Evolutionary conservation across 2,888 invertebrate species (phyloP), one percentile per base, ranked within the genome.

Genomic region (Danaus chrysippus): DNA sequence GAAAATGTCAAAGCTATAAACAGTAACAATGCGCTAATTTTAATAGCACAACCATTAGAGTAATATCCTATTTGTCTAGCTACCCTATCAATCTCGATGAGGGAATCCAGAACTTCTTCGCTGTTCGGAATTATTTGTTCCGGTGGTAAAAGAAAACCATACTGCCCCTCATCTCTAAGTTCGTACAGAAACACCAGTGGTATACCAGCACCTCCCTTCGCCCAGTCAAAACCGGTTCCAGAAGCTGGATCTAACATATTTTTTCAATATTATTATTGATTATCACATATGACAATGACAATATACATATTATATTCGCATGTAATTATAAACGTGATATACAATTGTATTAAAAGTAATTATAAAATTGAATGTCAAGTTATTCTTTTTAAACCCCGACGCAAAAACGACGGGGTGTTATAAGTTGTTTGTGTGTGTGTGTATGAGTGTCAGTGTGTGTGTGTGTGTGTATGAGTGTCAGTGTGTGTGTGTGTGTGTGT

Each of bases 181-280:
- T 94, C 93, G 46, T 92, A 89, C 0, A 92, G 90, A 70, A 88
- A 92, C 0, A 92, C 80, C 58, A 93, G 90, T 0, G 92, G 92
- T 1, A 92, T 79, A 0, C 91, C 84, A 0, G 86, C 85, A 0
- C 78, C 82, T 0, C 90, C 92, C 70, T 92, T 91, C 0, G 90
- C 93, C 91, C 92, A 93, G 72, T 93, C 93, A 57, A 87, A 84
- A 59, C 87, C 87, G 8, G 84, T 80, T 0, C 92, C 92, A 10
- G 82, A 84, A 8, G 84, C 83, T 52, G 73, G 77, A 67, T 91
- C 90, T 91, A 76, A 43, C 72, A 78, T 58, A 41, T 10, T 57
- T 42, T 42, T 42, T 6, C 9, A 15, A 42, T n/a, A 12, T 34
- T 10, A 43, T 44, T 76, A 84, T 83, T 76, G 87, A 13, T 46